phyloP scores from a whole-genome alignment of 30 jellyfish, hydroid and myxozoan genomes.

The Chrysaora quinquecirrha region DNA sequence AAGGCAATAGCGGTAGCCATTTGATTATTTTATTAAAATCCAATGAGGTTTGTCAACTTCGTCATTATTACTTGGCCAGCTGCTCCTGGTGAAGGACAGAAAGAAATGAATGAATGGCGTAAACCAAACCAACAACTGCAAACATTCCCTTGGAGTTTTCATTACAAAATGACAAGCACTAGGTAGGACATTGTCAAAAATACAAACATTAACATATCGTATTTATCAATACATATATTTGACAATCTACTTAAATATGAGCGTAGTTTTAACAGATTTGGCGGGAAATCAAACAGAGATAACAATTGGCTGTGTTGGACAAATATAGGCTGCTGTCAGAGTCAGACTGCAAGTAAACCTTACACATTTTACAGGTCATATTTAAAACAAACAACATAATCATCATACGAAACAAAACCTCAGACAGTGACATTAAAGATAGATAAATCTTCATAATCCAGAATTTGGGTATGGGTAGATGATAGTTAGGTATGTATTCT shows the following conservation, averaged over 20 bases:
- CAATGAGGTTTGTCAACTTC: neutral
- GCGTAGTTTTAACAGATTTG: neutral
- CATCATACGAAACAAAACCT: neutral
- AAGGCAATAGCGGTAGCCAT: neutral
- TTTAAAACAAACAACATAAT: neutral
- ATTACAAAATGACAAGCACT: neutral
- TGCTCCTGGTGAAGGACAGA: neutral
- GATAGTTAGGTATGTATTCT: too few species aligned
- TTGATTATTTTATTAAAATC: neutral
- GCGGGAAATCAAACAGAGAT: neutral
- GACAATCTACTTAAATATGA: neutral
- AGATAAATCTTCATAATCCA: too few species aligned
- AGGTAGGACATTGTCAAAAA: neutral
- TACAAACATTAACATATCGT: neutral
- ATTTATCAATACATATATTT: neutral
- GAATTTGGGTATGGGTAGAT: too few species aligned
- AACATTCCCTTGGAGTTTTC: neutral
- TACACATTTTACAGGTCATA: neutral
- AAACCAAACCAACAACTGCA: neutral
- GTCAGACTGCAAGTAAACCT: neutral
- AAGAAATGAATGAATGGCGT: neutral
- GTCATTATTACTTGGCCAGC: neutral
- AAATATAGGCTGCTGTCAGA: neutral
- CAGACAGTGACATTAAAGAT: neutral
- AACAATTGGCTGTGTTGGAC: conserved; percentile 1